Evolutionary conservation across 2,797 vertebrate species (phyloP), one percentile per base, ranked within the genome.

Genomic region (Halcyon leucocephala): DNA sequence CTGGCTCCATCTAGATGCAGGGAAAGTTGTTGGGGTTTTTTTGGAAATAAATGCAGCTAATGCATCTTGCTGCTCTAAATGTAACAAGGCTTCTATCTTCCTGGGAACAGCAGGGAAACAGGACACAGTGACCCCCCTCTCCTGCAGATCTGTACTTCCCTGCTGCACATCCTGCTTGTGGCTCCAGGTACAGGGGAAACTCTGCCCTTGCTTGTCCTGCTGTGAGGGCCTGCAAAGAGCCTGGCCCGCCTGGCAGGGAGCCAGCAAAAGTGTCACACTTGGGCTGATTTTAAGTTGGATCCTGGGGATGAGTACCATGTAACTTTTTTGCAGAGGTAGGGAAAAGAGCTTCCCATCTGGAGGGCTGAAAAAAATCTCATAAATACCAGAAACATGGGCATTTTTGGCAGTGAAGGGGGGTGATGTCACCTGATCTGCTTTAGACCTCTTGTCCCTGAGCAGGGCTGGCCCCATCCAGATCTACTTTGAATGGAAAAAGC

Each of bases 151-250:
- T 28, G 22, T 0, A 0, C 5, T 52, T 77, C 37, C 18, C 13
- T 0, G 1, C 57, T n/a, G 37, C 22, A 11, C 3, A 0, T 14
- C 18, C 31, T 35, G 42, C 22, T 1, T 10, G 33, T 33, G 37
- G 28, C 21, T 44, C 22, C 29, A 37, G 71, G 54, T 22, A 3
- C 18, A 5, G 46, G 46, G 35, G 24, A 61, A n/a, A 17, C 35
- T 64, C 26, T 35, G 28, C 35, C 26, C 64, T 51, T 41, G 49
- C 35, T 21, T 54, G 18, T 29, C 52, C 35, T 1, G 2, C 33
- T 28, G 33, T 19, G 39, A 31, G 17, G 17, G 17, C 49, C 37
- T 25, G 64, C 12, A 15, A 37, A 24, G 37, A 65, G 29, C 17
- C 58, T 66, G 73, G 16, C 14, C 37, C 4, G 7, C 4, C 42